phyloP scores from a whole-genome alignment of 2,113 vertebrate genomes.

The Ochotona curzoniae region DNA sequence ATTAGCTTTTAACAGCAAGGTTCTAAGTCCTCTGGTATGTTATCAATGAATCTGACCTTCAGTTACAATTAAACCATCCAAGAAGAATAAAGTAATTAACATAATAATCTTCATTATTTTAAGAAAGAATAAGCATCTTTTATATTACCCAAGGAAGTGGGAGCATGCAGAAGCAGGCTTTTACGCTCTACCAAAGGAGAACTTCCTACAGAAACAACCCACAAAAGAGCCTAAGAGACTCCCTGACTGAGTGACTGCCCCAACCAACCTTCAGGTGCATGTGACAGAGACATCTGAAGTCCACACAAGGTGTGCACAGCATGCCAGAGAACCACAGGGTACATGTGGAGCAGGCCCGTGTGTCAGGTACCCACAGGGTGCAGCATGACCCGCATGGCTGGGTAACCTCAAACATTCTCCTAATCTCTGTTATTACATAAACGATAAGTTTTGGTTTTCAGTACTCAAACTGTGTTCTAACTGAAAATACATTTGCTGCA shows the following conservation, averaged over 20 bases:
- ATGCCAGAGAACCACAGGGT: too few species aligned
- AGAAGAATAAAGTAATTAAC: not conserved
- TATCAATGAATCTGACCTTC: not conserved
- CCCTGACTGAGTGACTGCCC: not conserved
- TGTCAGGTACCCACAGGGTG: too few species aligned
- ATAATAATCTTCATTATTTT: conserved; percentile 30
- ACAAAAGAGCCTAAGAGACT: not conserved
- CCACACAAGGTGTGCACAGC: not conserved
- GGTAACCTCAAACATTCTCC: not conserved
- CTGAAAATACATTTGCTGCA: not conserved
- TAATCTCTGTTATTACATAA: not conserved
- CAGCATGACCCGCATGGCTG: too few species aligned
- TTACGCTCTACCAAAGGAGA: too few species aligned
- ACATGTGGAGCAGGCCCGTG: too few species aligned
- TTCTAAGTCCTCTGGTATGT: not conserved
- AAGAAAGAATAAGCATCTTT: not conserved
- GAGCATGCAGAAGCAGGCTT: not conserved
- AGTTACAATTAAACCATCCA: not conserved
- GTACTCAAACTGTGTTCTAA: not conserved
- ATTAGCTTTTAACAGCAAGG: not conserved
- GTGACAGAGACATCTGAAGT: not conserved
- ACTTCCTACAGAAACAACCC: not conserved
- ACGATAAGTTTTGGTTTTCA: not conserved
- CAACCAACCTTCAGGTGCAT: not conserved
- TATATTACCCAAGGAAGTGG: not conserved